A percentile compares a stretch with the other conserved stretches of the same genome.
Conservation (phyloP, 1,140 invertebrate genomes). For the Arctopsyche grandis region DNA sequence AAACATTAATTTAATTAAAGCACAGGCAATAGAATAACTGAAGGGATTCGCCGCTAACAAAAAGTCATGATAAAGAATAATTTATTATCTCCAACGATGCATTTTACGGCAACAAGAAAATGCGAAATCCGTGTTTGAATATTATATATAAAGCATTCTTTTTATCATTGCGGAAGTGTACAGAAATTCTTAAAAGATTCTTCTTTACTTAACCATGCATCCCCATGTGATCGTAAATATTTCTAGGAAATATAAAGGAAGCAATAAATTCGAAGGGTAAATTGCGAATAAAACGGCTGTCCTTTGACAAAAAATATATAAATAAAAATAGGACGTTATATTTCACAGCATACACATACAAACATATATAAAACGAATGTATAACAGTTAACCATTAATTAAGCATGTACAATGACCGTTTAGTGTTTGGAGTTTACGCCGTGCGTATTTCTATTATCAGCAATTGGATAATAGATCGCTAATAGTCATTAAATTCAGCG, state of each 20-base stretch:
- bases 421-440: no score
- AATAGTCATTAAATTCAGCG: not conserved
- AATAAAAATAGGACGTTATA: no score
- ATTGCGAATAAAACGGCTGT: not conserved
- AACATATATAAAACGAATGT: no score
- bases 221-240: slow-evolving; percentile 25
- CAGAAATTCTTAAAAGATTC: slow-evolving; percentile 2
- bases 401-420: no score
- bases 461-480: slow-evolving; percentile 1
- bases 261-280: slow-evolving; percentile 25
- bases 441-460: not conserved
- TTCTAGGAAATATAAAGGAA: not conserved
- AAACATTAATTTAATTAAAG: no score
- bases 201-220: slow-evolving; percentile 13
- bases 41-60: no score
- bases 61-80: no score
- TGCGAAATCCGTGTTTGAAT: not conserved
- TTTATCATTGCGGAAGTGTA: not conserved
- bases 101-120: not conserved
- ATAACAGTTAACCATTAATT: no score
- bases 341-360: no score
- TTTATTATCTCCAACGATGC: no score
- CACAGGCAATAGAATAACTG: no score
- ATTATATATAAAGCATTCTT: not conserved
- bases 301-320: not conserved